Percentiles rank a stretch among this genome's conserved stretches.
Evolutionary conservation across 2,113 vertebrate species (phyloP).

Genomic region (Bufo bufo): DNA sequence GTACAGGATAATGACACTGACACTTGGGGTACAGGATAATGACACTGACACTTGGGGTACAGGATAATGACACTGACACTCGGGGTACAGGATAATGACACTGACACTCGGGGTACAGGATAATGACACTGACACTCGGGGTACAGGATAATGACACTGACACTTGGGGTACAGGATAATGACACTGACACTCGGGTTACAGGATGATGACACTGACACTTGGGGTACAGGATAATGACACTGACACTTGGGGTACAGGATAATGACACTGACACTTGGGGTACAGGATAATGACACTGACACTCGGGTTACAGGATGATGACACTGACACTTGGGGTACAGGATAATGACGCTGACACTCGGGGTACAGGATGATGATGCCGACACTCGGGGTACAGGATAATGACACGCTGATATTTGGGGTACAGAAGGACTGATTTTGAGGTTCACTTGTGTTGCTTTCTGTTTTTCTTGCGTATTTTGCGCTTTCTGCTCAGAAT

Average conservation of each 20-base stretch:
- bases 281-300: background rate
- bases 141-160: background rate
- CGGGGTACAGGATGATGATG: background rate
- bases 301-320: background rate
- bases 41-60: background rate
- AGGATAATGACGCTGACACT: background rate
- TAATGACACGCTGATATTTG: background rate
- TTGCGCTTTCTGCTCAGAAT: background rate
- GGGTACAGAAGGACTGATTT: too few relatives aligned
- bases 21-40: background rate
- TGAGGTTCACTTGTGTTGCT: background rate
- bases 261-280: background rate
- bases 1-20: background rate
- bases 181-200: background rate
- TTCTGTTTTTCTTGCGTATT: background rate
- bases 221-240: background rate
- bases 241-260: background rate
- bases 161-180: background rate
- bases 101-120: background rate
- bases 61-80: background rate
- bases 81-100: background rate
- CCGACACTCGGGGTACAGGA: background rate
- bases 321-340: background rate
- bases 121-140: background rate
- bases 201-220: background rate